Evolutionary conservation across 2,113 vertebrate species (phyloP).

Genomic region (Spermophilus dauricus): DNA sequence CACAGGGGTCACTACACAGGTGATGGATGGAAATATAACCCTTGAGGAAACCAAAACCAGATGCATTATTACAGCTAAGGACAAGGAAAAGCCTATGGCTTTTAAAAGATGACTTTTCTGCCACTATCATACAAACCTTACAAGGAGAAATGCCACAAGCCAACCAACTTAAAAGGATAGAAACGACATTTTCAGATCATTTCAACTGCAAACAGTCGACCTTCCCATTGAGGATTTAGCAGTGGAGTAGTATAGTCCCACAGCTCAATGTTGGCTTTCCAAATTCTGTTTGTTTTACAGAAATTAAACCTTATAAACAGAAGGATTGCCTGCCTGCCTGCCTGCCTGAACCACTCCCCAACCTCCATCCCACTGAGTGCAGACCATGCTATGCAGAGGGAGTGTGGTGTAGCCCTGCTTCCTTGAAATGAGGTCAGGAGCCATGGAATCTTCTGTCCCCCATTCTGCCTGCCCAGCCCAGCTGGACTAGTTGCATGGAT

Average conservation of each 20-base stretch:
- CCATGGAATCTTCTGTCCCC: slow-evolving; percentile 84
- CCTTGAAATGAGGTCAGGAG: slow-evolving; percentile 86
- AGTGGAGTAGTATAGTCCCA: slow-evolving; percentile 84
- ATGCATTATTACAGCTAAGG: slow-evolving; percentile 85
- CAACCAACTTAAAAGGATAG: slow-evolving; percentile 85
- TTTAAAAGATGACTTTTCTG: slow-evolving; percentile 79
- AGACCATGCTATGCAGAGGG: slow-evolving; percentile 82
- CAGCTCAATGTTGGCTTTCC: slow-evolving; percentile 85
- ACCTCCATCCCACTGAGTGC: slow-evolving; percentile 36
- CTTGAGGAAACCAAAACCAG: slow-evolving; percentile 83
- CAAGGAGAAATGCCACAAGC: slow-evolving; percentile 79
- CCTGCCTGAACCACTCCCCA: slow-evolving; percentile 41
- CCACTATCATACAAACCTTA: slow-evolving; percentile 84
- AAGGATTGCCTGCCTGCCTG: slow-evolving; percentile 73
- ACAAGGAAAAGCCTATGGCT: slow-evolving; percentile 82
- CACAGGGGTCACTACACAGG: slow-evolving; percentile 79
- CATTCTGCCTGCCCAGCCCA: slow-evolving; percentile 73
- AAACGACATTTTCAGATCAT: slow-evolving; percentile 77
- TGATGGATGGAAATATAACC: slow-evolving; percentile 83
- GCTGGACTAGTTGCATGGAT: slow-evolving; percentile 88
- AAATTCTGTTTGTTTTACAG: slow-evolving; percentile 83
- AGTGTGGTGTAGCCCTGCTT: slow-evolving; percentile 77
- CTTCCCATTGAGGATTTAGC: slow-evolving; percentile 84
- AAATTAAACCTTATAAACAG: slow-evolving; percentile 81
- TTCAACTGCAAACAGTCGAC: slow-evolving; percentile 81